Base-by-base conservation (phyloP, 2,113 vertebrate species). In the Nymphicus hollandicus region DNA sequence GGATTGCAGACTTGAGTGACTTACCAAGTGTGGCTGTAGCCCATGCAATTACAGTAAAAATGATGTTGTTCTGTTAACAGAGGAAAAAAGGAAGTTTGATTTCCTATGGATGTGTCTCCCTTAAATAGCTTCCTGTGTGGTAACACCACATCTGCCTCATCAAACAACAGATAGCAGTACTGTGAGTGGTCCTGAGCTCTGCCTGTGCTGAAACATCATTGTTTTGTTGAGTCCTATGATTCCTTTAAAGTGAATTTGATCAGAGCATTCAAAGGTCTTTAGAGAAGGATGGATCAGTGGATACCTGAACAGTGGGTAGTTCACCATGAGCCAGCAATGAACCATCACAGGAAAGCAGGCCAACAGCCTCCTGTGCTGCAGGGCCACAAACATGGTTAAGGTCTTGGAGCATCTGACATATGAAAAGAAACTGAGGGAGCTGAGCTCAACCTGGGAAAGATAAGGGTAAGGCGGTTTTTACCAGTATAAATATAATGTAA, bases 121-220 rank as follows among this genome's bases (percentile, higher is more conserved):
- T 85, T 49, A 77, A 78, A 66, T 70, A 43, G 10, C 41, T 70
- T 77, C 18, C 7, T 22, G 3, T 20, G 11, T 17, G 5, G 18
- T 18, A 47, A 31, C 27, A 56, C 24, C 20, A 68, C 37, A 78
- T 47, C 27, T 86, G 11, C 13, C 33, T 50, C 14, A 28, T 11
- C 0, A 0, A 52, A 24, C 1, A 64, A 20, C 7, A 41, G 0
- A 3, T 15, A 44, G 4, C 5, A 71, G 13, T 33, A 41, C 46
- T 2, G 1, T 44, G 25, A 68, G 31, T 37, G 14, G 2, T 35
- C 27, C 7, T 69, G 49, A 61, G 8, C 4, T 33, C 58, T 39
- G 7, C 0, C 0, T 78, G 7, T 27, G 10, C 27, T 58, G 46
- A 87, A 78, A 50, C 4, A 17, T 6, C 35, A 5, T 3, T 31